Percentiles rank a stretch among this genome's conserved stretches.
Evolutionary conservation across 1,140 invertebrate species (phyloP).

Genomic region (Bombus huntii): DNA sequence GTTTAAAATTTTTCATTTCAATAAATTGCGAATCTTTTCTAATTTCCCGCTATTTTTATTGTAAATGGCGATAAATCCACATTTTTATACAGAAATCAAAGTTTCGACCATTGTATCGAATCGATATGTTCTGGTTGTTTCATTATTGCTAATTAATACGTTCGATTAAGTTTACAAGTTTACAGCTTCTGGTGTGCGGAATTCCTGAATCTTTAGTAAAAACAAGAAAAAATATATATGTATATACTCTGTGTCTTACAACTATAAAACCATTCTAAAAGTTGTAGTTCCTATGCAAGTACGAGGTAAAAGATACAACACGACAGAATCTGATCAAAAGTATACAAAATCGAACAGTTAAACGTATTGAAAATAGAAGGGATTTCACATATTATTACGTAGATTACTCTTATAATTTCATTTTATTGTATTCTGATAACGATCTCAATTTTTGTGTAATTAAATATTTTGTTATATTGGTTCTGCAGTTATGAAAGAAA

Average conservation of each 20-base stretch:
- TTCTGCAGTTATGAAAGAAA: too few species aligned
- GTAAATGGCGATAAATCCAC: neutral
- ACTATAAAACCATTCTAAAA: neutral
- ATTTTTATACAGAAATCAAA: neutral
- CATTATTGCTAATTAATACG: slow-evolving; percentile 10
- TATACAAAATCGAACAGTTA: too few species aligned
- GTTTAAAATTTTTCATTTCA: neutral
- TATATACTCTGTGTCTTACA: neutral
- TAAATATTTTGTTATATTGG: too few species aligned
- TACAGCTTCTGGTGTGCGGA: neutral
- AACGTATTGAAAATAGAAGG: too few species aligned
- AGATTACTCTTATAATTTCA: too few species aligned
- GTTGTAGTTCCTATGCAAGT: too few species aligned
- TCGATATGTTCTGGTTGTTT: slow-evolving; percentile 52
- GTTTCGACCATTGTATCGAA: neutral
- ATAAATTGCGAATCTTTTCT: too few species aligned
- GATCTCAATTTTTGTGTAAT: too few species aligned
- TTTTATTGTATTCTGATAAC: too few species aligned
- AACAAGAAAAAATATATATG: neutral
- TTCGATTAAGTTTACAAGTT: neutral
- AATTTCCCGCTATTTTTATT: neutral
- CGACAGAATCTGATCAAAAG: too few species aligned
- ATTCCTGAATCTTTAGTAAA: neutral
- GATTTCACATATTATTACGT: too few species aligned
- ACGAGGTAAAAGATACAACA: too few species aligned